Percentiles rank a stretch among this genome's conserved stretches.
Evolutionary conservation across 2,113 vertebrate genomes (phyloP).

Genomic region (Passerina amoena): DNA sequence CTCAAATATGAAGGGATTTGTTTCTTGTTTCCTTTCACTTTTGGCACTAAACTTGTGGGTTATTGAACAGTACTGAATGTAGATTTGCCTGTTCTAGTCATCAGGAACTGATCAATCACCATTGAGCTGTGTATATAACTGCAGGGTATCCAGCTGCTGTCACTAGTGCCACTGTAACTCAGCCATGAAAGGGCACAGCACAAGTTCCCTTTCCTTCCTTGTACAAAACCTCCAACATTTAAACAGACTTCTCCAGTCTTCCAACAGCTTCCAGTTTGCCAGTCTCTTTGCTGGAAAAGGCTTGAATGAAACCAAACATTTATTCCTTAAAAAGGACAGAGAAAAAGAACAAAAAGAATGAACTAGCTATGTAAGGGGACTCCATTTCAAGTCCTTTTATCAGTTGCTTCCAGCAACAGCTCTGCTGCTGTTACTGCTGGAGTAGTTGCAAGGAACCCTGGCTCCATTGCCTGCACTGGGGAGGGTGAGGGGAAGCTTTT

Average conservation of each 20-base stretch:
- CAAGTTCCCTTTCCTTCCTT: background rate
- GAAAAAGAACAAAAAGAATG: background rate
- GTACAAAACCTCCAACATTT: background rate
- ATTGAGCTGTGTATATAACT: background rate
- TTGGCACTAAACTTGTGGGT: background rate
- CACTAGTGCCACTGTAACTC: background rate
- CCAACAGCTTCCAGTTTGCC: background rate
- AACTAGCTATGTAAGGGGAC: accelerated
- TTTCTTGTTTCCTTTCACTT: background rate
- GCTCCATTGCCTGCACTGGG: background rate
- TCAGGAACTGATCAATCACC: background rate
- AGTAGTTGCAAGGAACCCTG: background rate
- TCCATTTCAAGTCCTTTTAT: accelerated
- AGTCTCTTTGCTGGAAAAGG: background rate
- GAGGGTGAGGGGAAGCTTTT: background rate
- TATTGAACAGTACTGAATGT: background rate
- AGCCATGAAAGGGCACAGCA: background rate
- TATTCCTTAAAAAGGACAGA: background rate
- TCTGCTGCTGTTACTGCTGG: background rate
- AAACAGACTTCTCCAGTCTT: background rate
- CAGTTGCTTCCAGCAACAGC: background rate
- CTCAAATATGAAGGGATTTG: background rate
- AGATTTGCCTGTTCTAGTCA: background rate
- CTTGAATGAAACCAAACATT: background rate
- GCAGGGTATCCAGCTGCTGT: background rate